Percentiles rank a stretch among this genome's conserved stretches.
Conservation (phyloP, 1,140 invertebrate genomes). For the Drosophila rhopaloa region DNA sequence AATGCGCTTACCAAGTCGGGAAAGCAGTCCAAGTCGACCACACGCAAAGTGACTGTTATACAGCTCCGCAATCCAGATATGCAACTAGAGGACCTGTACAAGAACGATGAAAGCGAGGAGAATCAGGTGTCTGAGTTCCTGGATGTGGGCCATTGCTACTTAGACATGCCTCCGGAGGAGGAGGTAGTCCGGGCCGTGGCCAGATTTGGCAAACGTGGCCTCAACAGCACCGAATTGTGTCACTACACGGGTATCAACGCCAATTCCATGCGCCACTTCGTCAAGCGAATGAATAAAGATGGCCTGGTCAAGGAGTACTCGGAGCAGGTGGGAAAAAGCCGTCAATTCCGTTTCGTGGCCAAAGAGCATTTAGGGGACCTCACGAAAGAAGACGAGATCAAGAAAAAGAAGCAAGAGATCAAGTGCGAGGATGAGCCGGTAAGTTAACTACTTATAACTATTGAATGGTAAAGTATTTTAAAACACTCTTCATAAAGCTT, state of each 20-base stretch:
- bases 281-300: conserved; percentile 47
- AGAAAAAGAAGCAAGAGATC: conserved; percentile 25
- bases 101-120: conserved; percentile 86
- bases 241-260: conserved; percentile 49
- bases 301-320: conserved; percentile 50
- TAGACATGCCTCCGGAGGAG: conserved; percentile 70
- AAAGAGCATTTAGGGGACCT: conserved; percentile 9
- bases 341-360: conserved; percentile 51
- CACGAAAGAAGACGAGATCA: conserved; percentile 18
- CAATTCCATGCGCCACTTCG: conserved; percentile 36
- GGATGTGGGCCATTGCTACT: conserved; percentile 33
- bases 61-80: conserved; percentile 58
- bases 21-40: conserved; percentile 11
- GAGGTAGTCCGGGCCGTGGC: conserved; percentile 61
- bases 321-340: conserved; percentile 63
- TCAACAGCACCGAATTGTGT: conserved; percentile 57
- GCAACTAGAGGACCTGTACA: conserved; percentile 60
- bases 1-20: conserved; percentile 5
- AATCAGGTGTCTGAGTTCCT: conserved; percentile 58
- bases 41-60: conserved; percentile 43
- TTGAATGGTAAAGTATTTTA: too few species aligned
- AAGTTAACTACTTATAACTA: conserved; percentile 3
- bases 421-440: conserved; percentile 68
- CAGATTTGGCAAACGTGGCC: conserved; percentile 63
- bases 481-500: too few species aligned